Base-by-base conservation (phyloP, 2,113 vertebrate species). In the Notechis scutatus region DNA sequence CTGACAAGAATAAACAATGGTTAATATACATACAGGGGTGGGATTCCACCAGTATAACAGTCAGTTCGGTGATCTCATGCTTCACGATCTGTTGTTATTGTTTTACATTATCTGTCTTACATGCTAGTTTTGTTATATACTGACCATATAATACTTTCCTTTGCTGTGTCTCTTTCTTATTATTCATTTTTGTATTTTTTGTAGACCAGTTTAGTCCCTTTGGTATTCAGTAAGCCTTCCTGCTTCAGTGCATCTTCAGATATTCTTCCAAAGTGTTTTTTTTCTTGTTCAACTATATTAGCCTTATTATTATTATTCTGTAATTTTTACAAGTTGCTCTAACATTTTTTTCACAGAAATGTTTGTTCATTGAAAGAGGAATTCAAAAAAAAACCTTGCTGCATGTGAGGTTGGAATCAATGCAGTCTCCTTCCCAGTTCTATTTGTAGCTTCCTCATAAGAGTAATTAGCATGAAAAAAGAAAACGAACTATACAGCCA, bases 391-490 rank as follows among this genome's bases (percentile, higher is more conserved):
- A 52, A 52, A 8, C 0, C 89, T 12, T 69, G 91, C 94, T 93
- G 0, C 91, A 3, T 23, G 26, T 94, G 91, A 87, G 94, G 92
- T 11, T 18, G 52, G 88, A 89, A 11, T 89, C 52, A 14, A 87
- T 93, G 85, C n/a, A 95, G 26, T 4, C 5, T 1, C 45, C 91
- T 94, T 90, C 42, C 74, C 24, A n/a, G 90, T 94, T 93, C 45
- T 95, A 74, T 91, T 92, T 94, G 39, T 93, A 26, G 24, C 88
- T 94, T 94, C 92, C 61, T 96, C 93, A 21, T 88, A 94, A 89
- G 91, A 93, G 23, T 93, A 94, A 96, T 96, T 96, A 94, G 4
- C 88, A 92, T 94, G 91, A 94, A 85, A 96, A 95, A 92, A 88
- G 29, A 93, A 95, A n/a, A 86, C 3, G 39, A 95, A 92, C 57